Conservation (phyloP, 2,797 vertebrate species). For the Cossypha polioptera region DNA sequence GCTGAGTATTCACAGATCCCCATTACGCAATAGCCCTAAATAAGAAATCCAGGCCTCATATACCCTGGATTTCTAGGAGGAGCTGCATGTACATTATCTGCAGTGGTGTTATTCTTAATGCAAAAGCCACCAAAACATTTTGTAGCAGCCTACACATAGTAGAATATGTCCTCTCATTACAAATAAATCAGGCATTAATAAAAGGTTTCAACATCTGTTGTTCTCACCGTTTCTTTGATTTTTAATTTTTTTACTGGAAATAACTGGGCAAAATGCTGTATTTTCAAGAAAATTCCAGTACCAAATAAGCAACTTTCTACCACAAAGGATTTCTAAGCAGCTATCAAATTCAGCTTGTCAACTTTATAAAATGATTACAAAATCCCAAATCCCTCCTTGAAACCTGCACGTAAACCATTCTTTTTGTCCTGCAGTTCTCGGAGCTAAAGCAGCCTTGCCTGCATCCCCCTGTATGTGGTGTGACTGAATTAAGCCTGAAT, state of each 20-base stretch:
- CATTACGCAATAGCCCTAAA: background rate
- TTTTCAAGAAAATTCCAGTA: background rate
- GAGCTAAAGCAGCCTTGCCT: background rate
- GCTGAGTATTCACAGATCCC: background rate
- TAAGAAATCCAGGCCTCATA: background rate
- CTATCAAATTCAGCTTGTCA: background rate
- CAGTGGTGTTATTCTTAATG: background rate
- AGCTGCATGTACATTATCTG: background rate
- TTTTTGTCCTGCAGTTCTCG: background rate
- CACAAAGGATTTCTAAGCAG: background rate
- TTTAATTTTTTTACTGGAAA: background rate
- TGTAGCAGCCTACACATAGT: background rate
- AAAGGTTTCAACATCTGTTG: background rate
- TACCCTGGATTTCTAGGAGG: background rate
- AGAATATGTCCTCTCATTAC: background rate
- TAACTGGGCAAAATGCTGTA: rapidly evolving
- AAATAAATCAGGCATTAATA: background rate
- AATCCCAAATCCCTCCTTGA: background rate
- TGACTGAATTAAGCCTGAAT: background rate
- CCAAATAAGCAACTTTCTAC: background rate
- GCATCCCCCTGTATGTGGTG: background rate
- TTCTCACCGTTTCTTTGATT: background rate
- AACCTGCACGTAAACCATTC: background rate
- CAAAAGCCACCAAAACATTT: background rate
- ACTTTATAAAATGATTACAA: background rate